Conservation (phyloP, 64 coral and sea anemone species). For the Porites australiensis region DNA sequence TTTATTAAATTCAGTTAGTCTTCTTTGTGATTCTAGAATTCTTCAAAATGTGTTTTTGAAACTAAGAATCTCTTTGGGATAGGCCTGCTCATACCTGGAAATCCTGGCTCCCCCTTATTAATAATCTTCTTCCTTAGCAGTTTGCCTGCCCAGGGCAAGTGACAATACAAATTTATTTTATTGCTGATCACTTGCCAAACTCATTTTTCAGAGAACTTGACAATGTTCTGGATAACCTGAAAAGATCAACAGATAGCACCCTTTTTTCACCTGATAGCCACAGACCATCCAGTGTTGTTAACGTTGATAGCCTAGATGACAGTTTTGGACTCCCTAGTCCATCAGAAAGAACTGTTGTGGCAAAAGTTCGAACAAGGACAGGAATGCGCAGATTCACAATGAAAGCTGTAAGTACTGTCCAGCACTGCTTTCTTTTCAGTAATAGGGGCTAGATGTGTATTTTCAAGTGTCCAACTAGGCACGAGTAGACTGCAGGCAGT, state of each 20-base stretch:
- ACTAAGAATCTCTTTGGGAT: too few relatives aligned
- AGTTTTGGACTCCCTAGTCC: constrained; percentile 46
- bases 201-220: constrained; percentile 71
- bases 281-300: constrained; percentile 31
- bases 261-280: constrained; percentile 27
- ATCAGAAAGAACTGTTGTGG: constrained; percentile 70
- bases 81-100: too few relatives aligned
- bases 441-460: too few relatives aligned
- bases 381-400: constrained; percentile 85
- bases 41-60: too few relatives aligned
- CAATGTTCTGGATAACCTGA: constrained; percentile 46
- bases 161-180: not conserved
- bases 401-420: constrained; percentile 74
- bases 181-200: not conserved
- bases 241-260: not conserved
- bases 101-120: too few relatives aligned
- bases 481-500: too few relatives aligned
- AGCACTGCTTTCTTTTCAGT: too few relatives aligned
- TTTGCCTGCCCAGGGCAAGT: too few relatives aligned
- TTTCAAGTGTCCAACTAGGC: too few relatives aligned
- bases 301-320: constrained; percentile 65
- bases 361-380: constrained; percentile 86
- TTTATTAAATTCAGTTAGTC: too few relatives aligned
- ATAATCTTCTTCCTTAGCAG: too few relatives aligned
- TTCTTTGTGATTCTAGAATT: too few relatives aligned